Evolutionary conservation across 2,797 vertebrate species (phyloP).

Genomic region (Sebastes flavidus): DNA sequence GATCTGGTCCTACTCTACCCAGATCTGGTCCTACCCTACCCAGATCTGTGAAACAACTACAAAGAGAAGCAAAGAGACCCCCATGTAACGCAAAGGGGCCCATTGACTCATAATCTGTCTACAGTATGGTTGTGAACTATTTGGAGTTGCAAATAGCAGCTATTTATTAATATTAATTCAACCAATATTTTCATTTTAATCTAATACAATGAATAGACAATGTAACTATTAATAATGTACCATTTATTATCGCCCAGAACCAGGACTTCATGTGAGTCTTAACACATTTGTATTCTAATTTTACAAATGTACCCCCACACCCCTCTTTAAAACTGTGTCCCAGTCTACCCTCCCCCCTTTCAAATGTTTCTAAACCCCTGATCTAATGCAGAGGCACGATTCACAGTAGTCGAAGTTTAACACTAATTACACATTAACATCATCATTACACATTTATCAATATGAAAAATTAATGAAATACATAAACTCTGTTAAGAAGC

Average conservation of each 20-base stretch:
- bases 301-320: neutral
- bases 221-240: neutral
- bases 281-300: neutral
- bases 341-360: neutral
- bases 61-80: neutral
- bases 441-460: slow-evolving; percentile 58
- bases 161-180: neutral
- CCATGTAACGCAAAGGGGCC: neutral
- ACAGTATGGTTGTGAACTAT: neutral
- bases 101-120: neutral
- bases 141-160: neutral
- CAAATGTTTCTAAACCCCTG: neutral
- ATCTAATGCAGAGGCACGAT: slow-evolving; percentile 26
- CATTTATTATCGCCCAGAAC: neutral
- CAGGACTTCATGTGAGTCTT: neutral
- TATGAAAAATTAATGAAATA: slow-evolving; percentile 56
- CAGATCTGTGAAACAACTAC: neutral
- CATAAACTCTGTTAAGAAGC: slow-evolving; percentile 44
- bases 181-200: neutral
- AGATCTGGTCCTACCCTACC: neutral
- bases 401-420: slow-evolving; percentile 58
- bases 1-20: neutral
- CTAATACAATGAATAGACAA: neutral
- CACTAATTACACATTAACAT: slow-evolving; percentile 56
- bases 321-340: neutral